Evolutionary conservation across 2,797 vertebrate genomes (phyloP), one percentile per base, ranked within the genome.

Genomic region (Jordanella pulchra): DNA sequence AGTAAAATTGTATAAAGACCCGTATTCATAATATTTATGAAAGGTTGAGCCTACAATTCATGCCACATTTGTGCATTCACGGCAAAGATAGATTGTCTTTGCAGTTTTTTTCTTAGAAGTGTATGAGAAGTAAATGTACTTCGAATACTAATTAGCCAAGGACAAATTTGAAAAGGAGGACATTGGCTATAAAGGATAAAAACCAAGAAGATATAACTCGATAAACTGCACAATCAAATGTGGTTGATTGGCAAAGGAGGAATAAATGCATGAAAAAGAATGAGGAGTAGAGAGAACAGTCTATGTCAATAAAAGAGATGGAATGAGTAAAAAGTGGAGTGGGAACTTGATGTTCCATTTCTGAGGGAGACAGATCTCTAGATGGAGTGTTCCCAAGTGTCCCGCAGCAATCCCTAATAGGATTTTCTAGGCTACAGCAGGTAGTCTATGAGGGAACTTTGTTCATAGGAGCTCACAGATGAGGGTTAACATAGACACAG

Each of bases 371-470:
- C 88, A 84, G 86, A 89, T 92, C 90, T 91, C 85, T 89, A 84
- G 58, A 75, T 23, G 84, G 84, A 91, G 67, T 5, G 69, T 88
- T 89, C 87, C 84, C 80, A 88, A 91, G 86, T 88, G 88, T 91
- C 84, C 87, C 81, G 75, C 76, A 73, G 76, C 81, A 87, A 78
- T 83, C 80, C 76, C 68, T 93, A 93, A 94, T 93, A 89, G 87
- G 89, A 94, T 93, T 94, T 93, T 93, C 92, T 79, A 85, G 81
- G 78, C 82, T 92, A 67, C 89, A 92, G 91, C 92, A 91, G 90
- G 92, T 93, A 93, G 92, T 89, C 89, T 82, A 79, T 77, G 89
- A 87, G 82, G 83, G 87, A 91, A 93, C 89, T 92, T 92, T 90
- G 88, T 93, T 92, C 67, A 15, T 70, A 55, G 80, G 77, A n/a